These are phyloP conservation scores for Laupala kohalensis DNA, from an alignment of 1,140 invertebrate species.

Conservation along the genomic window DNA sequence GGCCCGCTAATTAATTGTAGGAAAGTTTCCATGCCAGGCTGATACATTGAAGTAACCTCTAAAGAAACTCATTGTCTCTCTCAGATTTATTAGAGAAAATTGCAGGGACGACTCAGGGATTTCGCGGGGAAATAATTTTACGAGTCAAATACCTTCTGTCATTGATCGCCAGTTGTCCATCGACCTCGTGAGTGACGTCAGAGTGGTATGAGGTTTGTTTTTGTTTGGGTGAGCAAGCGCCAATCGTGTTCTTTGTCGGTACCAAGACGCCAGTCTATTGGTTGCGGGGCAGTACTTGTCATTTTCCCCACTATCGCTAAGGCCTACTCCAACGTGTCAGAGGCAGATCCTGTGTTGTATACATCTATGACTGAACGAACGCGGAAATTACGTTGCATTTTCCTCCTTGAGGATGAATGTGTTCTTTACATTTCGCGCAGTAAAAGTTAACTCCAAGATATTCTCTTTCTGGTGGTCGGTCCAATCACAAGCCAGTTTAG, in stretches of 20 bases:
- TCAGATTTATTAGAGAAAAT: too few species aligned
- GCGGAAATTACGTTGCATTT: background rate
- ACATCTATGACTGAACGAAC: background rate
- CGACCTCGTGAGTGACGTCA: conserved; percentile 9
- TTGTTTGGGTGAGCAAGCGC: conserved; percentile 4
- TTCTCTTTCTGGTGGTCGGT: background rate
- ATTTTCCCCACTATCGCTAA: conserved; percentile 3
- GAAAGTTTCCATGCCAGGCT: too few species aligned
- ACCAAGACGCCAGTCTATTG: background rate
- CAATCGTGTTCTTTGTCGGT: conserved; percentile 1
- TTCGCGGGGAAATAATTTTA: background rate
- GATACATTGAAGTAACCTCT: too few species aligned
- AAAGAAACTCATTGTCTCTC: too few species aligned
- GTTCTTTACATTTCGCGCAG: background rate
- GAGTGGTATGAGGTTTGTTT: conserved; percentile 6
- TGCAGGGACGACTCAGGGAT: background rate
- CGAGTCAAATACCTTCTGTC: background rate
- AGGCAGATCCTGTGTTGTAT: background rate
- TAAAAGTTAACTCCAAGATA: background rate
- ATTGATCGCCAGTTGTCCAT: conserved; percentile 7
- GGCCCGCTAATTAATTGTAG: too few species aligned
- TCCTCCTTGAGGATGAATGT: background rate
- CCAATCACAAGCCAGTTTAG: conserved; percentile 10
- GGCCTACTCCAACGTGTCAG: conserved; percentile 2
- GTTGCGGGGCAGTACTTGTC: background rate